A percentile compares a stretch with the other conserved stretches of the same genome.
Conservation (phyloP, 1,140 invertebrate genomes). For the Diachasmimorpha longicaudata region DNA sequence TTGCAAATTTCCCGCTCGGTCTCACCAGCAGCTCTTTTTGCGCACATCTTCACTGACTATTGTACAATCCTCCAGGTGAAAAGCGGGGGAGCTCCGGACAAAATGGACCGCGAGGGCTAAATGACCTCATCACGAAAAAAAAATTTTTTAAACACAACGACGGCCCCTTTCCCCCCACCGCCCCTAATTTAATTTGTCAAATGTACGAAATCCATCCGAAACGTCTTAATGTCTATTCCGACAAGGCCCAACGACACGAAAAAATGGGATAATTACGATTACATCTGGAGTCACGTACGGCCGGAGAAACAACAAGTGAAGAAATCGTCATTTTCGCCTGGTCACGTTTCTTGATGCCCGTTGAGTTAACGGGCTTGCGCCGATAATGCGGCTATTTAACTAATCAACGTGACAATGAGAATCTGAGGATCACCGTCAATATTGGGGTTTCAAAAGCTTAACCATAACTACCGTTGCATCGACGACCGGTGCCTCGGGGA, state of each 20-base stretch:
- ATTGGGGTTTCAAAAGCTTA: neutral
- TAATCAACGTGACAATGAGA: neutral
- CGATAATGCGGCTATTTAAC: neutral
- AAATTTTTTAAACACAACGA: too few relatives aligned
- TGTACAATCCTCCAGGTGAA: neutral
- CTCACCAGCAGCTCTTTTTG: slow-evolving; percentile 1
- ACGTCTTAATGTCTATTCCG: neutral
- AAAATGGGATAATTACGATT: neutral
- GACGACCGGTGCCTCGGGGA: too few relatives aligned
- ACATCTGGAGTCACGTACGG: neutral
- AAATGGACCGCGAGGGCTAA: too few relatives aligned
- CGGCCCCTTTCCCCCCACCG: too few relatives aligned
- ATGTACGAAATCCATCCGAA: neutral
- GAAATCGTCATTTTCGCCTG: neutral
- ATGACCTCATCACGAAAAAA: too few relatives aligned
- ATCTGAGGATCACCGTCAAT: neutral
- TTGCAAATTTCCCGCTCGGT: slow-evolving; percentile 38
- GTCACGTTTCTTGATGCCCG: neutral
- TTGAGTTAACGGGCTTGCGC: neutral
- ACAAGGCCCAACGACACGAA: neutral
- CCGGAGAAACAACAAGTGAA: neutral
- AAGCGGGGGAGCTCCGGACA: too few relatives aligned
- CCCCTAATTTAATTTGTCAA: too few relatives aligned
- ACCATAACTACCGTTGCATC: too few relatives aligned
- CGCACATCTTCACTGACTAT: neutral